Evolutionary conservation across 2,113 vertebrate genomes (phyloP), one percentile per base, ranked within the genome.

Genomic region (Peromyscus polionotus): DNA sequence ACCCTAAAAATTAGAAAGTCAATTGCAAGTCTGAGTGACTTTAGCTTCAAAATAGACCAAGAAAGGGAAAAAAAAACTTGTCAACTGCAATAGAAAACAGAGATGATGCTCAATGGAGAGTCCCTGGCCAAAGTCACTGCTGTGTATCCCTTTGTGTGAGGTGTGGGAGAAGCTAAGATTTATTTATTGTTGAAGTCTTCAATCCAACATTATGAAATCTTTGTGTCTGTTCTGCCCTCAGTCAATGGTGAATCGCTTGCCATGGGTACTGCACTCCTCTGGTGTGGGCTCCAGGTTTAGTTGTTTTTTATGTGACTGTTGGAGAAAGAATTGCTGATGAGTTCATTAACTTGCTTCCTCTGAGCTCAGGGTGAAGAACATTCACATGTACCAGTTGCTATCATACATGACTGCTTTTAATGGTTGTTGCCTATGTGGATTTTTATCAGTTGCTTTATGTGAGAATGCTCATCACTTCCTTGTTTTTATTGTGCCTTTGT

Each of bases 261-360:
- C 42, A 28, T 9, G 33, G 81, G 88, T 48, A 28, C 76, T 97
- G 42, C 22, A 85, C 61, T 85, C 76, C 76, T 88, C 57, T 26
- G n/a, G 33, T 81, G 22, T 36, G 26, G 77, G 72, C 91, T 95
- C 72, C 45, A 88, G 81, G 57, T 26, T 39, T 84, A 61, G 88
- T 97, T 97, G 83, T 54, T 88, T 94, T 94, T 96, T 90, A 51
- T 6, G 22, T 72, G 76, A 89, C 94, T 91, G 42, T 84, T 89
- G 73, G 45, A 83, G 65, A 92, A 88, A 84, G 39, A 90, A 94
- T 57, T 80, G 91, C 77, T 94, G 26, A 68, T 48, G 33, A 76
- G 76, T 76, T 94, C 93, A 95, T 97, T 97, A 76, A 68, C 96
- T 96, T 79, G 59, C 90, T 95, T 90, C 51, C 76, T 72, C 51